Evolutionary conservation across 2,888 invertebrate genomes (phyloP).

Genomic region (Pyrrhosoma nymphula): DNA sequence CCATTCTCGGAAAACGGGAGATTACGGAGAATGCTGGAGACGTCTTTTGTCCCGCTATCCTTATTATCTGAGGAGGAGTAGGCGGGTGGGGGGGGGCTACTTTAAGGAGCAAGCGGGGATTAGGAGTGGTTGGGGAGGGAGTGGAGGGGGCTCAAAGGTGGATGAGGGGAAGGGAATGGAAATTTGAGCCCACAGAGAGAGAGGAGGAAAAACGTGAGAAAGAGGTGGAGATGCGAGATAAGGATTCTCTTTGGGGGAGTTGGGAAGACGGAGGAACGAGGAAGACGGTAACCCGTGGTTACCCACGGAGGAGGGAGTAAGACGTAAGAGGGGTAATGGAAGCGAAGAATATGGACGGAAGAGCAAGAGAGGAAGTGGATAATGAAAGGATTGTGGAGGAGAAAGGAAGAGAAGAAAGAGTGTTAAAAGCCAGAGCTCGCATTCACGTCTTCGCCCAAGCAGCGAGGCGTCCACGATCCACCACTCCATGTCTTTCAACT

Average conservation of each 20-base stretch:
- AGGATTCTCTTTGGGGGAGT: neutral
- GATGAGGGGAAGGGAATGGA: neutral
- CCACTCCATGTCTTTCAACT: no score
- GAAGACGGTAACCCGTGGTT: neutral
- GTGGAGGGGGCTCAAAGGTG: neutral
- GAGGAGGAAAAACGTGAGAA: neutral
- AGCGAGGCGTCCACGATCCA: no score
- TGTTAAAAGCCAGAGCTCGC: neutral
- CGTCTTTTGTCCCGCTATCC: slow-evolving; percentile 20
- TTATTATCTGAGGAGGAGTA: neutral
- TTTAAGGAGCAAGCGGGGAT: neutral
- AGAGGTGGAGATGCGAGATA: neutral
- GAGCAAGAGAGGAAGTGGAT: neutral
- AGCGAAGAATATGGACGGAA: neutral
- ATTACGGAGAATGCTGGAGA: slow-evolving; percentile 16
- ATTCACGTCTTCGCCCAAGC: no score
- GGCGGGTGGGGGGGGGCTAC: neutral
- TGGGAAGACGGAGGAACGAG: neutral
- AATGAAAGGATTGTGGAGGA: neutral
- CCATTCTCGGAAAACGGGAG: slow-evolving; percentile 26
- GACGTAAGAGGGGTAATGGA: neutral
- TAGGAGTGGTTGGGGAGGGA: neutral
- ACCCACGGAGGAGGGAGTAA: neutral
- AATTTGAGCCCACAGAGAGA: neutral
- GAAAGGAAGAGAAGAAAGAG: neutral